phyloP scores from a whole-genome alignment of 2,113 vertebrate genomes.

The Dasyprocta punctata region DNA sequence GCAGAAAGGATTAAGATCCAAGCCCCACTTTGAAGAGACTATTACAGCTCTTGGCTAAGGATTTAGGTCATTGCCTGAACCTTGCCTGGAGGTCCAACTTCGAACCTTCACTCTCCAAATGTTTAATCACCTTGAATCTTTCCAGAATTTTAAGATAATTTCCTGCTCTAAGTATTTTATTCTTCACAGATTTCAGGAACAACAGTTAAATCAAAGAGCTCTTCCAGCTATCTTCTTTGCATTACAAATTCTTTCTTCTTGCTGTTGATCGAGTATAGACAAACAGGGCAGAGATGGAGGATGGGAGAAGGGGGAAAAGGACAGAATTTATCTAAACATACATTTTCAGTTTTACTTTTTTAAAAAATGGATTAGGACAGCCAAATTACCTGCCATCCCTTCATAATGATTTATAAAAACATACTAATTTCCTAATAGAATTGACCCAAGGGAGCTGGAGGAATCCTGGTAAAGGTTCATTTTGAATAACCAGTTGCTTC shows the following conservation, averaged over 20 bases:
- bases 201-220: background rate
- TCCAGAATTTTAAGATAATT: background rate
- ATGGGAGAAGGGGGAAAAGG: background rate
- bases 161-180: conserved; percentile 22
- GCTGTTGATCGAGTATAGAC: background rate
- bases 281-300: background rate
- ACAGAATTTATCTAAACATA: background rate
- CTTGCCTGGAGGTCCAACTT: background rate
- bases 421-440: background rate
- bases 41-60: background rate
- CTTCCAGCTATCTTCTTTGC: background rate
- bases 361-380: background rate
- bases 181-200: background rate
- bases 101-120: background rate
- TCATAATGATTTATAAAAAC: conserved; percentile 36
- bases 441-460: background rate
- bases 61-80: background rate
- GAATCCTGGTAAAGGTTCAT: background rate
- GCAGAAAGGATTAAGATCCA: background rate
- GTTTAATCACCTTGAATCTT: background rate
- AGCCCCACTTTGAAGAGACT: background rate
- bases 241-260: background rate
- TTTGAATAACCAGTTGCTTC: conserved; percentile 37
- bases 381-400: background rate
- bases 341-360: conserved; percentile 40